Percentiles rank a stretch among this genome's conserved stretches.
phyloP scores from a whole-genome alignment of 2,888 invertebrate species.

The Rhorus exstirpatorius region DNA sequence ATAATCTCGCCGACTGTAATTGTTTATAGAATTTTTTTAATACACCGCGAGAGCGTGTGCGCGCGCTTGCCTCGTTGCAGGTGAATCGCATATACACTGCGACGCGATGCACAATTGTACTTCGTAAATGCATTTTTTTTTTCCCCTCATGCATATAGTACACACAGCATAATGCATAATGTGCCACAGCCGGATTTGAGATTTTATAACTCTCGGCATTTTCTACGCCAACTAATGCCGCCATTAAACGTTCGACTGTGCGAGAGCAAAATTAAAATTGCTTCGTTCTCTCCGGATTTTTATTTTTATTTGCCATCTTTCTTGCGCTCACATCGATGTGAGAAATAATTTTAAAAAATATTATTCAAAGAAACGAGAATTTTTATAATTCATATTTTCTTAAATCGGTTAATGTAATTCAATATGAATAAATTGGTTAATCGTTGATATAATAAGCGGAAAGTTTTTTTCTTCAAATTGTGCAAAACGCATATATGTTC shows the following conservation, averaged over 20 bases:
- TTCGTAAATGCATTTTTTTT: constrained; percentile 1
- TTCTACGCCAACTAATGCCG: constrained; percentile 77
- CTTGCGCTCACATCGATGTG: not conserved
- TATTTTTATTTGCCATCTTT: constrained; percentile 21
- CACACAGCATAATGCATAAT: constrained; percentile 45
- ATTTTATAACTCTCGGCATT: constrained; percentile 77
- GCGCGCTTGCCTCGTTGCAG: constrained; percentile 4
- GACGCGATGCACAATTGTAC: constrained; percentile 45
- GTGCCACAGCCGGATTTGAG: constrained; percentile 51
- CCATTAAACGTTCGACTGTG: constrained; percentile 68
- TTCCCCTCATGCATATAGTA: constrained; percentile 14
- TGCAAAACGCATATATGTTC: not conserved
- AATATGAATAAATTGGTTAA: too few relatives aligned
- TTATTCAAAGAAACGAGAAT: too few relatives aligned
- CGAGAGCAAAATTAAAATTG: constrained; percentile 63
- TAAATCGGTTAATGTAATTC: too few relatives aligned
- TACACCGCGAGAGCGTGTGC: constrained; percentile 24
- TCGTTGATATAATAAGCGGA: too few relatives aligned
- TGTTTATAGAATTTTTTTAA: constrained; percentile 68
- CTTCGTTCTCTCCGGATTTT: constrained; percentile 45
- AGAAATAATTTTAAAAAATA: too few relatives aligned
- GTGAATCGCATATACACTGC: constrained; percentile 43
- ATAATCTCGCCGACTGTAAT: constrained; percentile 70
- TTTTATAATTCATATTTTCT: too few relatives aligned
- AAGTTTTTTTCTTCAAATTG: too few relatives aligned